Evolutionary conservation across 2,797 vertebrate genomes (phyloP).

Genomic region (Hirundo rustica): DNA sequence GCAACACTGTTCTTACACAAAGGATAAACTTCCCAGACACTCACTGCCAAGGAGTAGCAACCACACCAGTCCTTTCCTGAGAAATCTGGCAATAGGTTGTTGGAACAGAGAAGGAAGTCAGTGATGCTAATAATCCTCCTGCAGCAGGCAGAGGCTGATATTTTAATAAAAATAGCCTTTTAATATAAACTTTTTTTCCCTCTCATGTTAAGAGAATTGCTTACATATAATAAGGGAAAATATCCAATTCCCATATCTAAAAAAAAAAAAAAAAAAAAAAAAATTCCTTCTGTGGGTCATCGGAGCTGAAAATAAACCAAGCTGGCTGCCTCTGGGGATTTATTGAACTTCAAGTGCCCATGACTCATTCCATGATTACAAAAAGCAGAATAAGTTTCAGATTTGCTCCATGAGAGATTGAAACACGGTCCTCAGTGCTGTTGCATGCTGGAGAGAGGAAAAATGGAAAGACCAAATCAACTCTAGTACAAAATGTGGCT

Average conservation of each 20-base stretch:
- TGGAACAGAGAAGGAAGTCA: neutral
- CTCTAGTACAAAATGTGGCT: neutral
- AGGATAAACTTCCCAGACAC: neutral
- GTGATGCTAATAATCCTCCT: neutral
- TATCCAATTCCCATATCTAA: neutral
- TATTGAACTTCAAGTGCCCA: neutral
- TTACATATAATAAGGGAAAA: neutral
- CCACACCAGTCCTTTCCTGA: neutral
- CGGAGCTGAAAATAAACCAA: constrained; percentile 51
- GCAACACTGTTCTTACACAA: neutral
- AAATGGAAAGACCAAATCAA: neutral
- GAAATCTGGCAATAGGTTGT: neutral
- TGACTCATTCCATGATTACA: constrained; percentile 2
- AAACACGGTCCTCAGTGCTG: neutral
- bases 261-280: neutral
- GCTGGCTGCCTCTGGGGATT: constrained; percentile 6
- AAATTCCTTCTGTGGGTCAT: neutral
- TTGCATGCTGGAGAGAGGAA: neutral
- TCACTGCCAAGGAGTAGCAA: neutral
- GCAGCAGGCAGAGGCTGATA: neutral
- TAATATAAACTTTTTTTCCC: neutral
- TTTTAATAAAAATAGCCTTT: constrained; percentile 5
- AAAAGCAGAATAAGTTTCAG: neutral
- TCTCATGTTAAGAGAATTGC: neutral
- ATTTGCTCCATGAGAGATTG: neutral